A percentile compares a stretch with the other conserved stretches of the same genome.
Evolutionary conservation across 1,140 invertebrate genomes (phyloP).

Genomic region (Lasaia peninsularis): DNA sequence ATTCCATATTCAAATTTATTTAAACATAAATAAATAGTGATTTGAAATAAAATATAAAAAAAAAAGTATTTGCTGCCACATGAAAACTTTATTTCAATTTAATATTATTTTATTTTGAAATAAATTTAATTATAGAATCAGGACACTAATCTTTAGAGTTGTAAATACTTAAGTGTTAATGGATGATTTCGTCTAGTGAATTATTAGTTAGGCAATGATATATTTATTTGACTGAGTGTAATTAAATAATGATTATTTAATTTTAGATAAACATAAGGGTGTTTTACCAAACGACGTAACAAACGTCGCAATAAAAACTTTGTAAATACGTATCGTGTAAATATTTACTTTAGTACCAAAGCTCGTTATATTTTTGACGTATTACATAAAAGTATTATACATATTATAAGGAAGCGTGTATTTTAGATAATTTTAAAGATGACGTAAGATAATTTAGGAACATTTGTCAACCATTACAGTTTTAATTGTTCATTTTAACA

Average conservation of each 20-base stretch:
- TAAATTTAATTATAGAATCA: background rate
- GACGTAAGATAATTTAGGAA: background rate
- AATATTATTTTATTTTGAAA: too few species aligned
- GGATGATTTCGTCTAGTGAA: constrained; percentile 8
- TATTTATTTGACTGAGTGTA: constrained; percentile 15
- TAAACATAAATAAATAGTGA: too few species aligned
- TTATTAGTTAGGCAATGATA: constrained; percentile 4
- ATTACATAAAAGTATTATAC: constrained; percentile 33
- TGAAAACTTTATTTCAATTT: too few species aligned
- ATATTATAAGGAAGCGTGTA: background rate
- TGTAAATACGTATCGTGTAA: constrained; percentile 18
- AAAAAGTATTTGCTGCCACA: too few species aligned
- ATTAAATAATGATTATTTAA: background rate
- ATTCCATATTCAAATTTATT: too few species aligned
- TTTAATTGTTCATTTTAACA: background rate
- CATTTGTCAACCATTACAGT: background rate
- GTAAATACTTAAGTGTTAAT: constrained; percentile 2
- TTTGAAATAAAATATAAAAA: too few species aligned
- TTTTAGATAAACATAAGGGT: background rate
- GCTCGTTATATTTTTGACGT: constrained; percentile 28
- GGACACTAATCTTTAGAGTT: background rate
- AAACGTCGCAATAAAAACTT: background rate
- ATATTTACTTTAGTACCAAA: constrained; percentile 39
- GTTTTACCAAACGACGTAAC: constrained; percentile 3
- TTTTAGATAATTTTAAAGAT: background rate